Percentiles rank a stretch among this genome's conserved stretches.
Evolutionary conservation across 1,140 invertebrate genomes (phyloP).

Genomic region (Neodiprion virginianus): DNA sequence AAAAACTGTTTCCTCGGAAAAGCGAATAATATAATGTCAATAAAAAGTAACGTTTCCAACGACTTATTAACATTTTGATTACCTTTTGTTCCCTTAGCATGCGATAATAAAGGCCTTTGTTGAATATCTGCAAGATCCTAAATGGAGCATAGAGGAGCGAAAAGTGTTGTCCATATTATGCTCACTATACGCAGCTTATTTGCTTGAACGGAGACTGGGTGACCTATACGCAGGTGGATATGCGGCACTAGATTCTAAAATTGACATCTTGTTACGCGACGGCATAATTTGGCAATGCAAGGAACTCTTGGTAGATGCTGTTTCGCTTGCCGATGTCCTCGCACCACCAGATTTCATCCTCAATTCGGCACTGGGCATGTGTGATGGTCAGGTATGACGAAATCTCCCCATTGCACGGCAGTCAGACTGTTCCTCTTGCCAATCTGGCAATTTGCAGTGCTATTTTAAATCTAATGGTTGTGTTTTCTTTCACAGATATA

Average conservation of each 20-base stretch:
- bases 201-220: conserved; percentile 76
- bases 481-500: conserved; percentile 72
- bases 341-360: conserved; percentile 88
- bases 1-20: conserved; percentile 6
- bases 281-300: conserved; percentile 74
- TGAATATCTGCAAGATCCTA: conserved; percentile 59
- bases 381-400: conserved; percentile 78
- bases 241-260: conserved; percentile 53
- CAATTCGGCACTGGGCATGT: conserved; percentile 83
- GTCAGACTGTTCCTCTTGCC: conserved; percentile 10
- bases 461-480: neutral
- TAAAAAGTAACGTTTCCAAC: conserved; percentile 10
- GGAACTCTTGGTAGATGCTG: conserved; percentile 76
- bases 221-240: conserved; percentile 80
- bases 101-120: conserved; percentile 68
- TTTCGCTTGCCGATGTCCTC: conserved; percentile 83
- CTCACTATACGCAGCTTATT: conserved; percentile 75
- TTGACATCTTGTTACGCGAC: conserved; percentile 65
- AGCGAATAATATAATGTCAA: conserved; percentile 4
- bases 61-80: conserved; percentile 16
- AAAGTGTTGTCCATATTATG: conserved; percentile 71
- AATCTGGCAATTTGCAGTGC: neutral
- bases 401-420: conserved; percentile 2
- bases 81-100: conserved; percentile 60
- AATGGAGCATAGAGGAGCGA: conserved; percentile 58